A percentile compares a stretch with the other conserved stretches of the same genome.
Conservation (phyloP, 2,797 vertebrate genomes). For the Jordanella pulchra region DNA sequence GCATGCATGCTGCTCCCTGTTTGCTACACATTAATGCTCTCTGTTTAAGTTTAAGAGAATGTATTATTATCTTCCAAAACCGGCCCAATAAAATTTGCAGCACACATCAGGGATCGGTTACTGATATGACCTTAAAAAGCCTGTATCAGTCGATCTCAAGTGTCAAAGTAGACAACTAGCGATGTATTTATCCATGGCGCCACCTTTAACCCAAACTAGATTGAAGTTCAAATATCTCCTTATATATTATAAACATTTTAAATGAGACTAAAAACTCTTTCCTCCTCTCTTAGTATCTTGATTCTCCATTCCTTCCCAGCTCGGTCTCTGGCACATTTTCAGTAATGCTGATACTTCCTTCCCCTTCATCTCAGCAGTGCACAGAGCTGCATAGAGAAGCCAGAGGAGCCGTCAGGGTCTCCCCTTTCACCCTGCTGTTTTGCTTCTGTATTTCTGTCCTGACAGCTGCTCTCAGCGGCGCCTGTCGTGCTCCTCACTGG, state of each 20-base stretch:
- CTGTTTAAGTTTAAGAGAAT: too few relatives aligned
- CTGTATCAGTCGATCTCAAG: too few relatives aligned
- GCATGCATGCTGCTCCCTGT: too few relatives aligned
- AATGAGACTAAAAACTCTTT: neutral
- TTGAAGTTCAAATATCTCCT: neutral
- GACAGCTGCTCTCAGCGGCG: slow-evolving; percentile 43
- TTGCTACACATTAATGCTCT: too few relatives aligned
- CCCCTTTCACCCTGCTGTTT: slow-evolving; percentile 47
- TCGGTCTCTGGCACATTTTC: neutral
- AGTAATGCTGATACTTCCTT: neutral
- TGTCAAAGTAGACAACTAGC: neutral
- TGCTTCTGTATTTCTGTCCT: slow-evolving; percentile 49
- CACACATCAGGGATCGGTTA: too few relatives aligned
- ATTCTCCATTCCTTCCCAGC: neutral
- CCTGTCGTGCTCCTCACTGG: slow-evolving; percentile 28
- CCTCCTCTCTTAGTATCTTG: neutral
- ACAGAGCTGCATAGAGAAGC: slow-evolving; percentile 19
- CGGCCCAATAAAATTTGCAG: neutral
- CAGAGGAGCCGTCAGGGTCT: slow-evolving; percentile 26
- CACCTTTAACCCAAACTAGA: neutral
- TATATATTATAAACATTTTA: neutral
- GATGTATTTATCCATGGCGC: neutral
- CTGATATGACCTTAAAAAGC: too few relatives aligned
- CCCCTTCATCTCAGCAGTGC: neutral
- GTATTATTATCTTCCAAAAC: neutral